Evolutionary conservation across 2,113 vertebrate genomes (phyloP).

Genomic region (Numida meleagris): DNA sequence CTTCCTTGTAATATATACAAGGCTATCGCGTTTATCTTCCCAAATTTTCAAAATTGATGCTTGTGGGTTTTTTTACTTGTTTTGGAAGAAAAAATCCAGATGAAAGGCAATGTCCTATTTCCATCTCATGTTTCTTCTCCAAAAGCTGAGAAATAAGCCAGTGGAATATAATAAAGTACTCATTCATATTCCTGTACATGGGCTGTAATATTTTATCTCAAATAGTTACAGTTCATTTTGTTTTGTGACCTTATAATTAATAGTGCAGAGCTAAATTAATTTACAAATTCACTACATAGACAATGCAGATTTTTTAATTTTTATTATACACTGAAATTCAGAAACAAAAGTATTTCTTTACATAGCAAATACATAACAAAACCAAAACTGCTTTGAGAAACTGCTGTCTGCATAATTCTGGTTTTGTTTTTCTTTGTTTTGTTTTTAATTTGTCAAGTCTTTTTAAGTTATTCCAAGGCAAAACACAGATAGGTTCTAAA

Average conservation of each 20-base stretch:
- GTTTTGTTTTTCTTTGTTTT: background rate
- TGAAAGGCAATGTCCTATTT: background rate
- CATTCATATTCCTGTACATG: background rate
- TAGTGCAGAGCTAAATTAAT: background rate
- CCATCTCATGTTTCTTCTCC: background rate
- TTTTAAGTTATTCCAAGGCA: background rate
- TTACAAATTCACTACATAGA: background rate
- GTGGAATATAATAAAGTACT: background rate
- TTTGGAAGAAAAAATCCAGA: background rate
- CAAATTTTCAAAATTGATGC: background rate
- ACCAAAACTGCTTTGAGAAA: background rate
- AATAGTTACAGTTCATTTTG: background rate
- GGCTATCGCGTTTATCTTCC: background rate
- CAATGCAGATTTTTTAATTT: background rate
- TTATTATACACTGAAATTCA: background rate
- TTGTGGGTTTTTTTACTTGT: background rate
- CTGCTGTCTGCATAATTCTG: fast-evolving
- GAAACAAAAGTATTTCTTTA: background rate
- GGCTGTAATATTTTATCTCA: background rate
- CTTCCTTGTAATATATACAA: background rate
- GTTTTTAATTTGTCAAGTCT: background rate
- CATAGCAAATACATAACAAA: background rate
- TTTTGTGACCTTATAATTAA: background rate
- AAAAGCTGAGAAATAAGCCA: background rate
- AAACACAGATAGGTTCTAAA: background rate